Conservation (phyloP, 1,140 invertebrate genomes). For the Drosophila lacteicornis region DNA sequence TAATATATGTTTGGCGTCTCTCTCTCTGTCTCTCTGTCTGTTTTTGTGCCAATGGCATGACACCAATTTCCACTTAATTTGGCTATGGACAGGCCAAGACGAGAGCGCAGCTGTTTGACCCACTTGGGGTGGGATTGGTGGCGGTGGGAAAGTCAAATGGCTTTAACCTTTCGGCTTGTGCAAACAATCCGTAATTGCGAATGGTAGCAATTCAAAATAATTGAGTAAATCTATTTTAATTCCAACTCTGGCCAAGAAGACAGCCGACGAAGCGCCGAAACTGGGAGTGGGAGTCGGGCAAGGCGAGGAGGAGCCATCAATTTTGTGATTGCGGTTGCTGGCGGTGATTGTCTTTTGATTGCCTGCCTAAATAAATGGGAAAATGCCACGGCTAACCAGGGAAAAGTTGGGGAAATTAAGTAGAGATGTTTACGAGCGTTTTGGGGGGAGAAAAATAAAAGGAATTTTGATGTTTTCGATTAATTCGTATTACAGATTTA, state of each 20-base stretch:
- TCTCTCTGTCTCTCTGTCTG: conserved; percentile 26
- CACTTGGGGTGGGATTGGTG: conserved; percentile 53
- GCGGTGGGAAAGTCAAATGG: conserved; percentile 65
- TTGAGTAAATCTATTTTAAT: conserved; percentile 52
- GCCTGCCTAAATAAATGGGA: conserved; percentile 43
- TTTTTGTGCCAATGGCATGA: conserved; percentile 82
- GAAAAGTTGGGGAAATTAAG: conserved; percentile 24
- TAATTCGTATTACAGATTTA: background rate
- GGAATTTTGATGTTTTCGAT: background rate
- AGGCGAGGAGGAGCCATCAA: conserved; percentile 17
- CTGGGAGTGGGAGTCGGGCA: conserved; percentile 20
- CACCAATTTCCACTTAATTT: conserved; percentile 72
- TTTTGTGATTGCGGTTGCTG: conserved; percentile 16
- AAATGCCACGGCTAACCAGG: conserved; percentile 21
- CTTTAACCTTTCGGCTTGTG: conserved; percentile 67
- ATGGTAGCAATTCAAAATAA: conserved; percentile 70
- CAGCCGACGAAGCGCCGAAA: conserved; percentile 3
- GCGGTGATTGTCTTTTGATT: conserved; percentile 39
- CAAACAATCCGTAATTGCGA: conserved; percentile 64
- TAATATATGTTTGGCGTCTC: conserved; percentile 26
- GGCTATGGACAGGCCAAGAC: conserved; percentile 42
- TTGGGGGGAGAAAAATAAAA: background rate
- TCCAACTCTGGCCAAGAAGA: conserved; percentile 27
- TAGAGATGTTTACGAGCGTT: background rate
- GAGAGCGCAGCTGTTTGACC: conserved; percentile 62